Evolutionary conservation across 2,113 vertebrate genomes (phyloP).

Genomic region (Megaceryle maxima): DNA sequence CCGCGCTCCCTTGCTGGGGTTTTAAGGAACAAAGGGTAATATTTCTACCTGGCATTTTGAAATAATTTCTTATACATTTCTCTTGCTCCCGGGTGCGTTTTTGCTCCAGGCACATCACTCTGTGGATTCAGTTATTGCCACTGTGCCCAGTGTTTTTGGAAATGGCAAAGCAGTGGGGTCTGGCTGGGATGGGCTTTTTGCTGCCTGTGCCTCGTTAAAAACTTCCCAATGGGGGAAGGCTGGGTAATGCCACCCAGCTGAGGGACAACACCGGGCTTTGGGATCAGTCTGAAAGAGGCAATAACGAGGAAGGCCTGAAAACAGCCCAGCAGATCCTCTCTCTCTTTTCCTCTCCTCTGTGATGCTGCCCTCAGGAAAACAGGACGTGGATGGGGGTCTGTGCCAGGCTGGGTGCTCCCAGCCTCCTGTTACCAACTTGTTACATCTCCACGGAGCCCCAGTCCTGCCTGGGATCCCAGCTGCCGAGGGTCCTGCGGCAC

Average conservation of each 20-base stretch:
- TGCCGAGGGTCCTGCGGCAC: neutral
- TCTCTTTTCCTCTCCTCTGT: neutral
- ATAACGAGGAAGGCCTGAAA: neutral
- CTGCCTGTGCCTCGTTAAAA: neutral
- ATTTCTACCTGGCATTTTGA: neutral
- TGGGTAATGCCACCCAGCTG: neutral
- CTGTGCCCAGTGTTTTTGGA: neutral
- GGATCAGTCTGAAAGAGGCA: neutral
- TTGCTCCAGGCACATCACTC: neutral
- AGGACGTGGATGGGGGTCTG: neutral
- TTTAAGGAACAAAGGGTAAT: neutral
- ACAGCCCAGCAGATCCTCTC: neutral
- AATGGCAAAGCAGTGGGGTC: neutral
- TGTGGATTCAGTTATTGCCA: neutral
- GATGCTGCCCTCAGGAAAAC: neutral
- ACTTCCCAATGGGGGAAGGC: neutral
- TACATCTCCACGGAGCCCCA: fast-evolving
- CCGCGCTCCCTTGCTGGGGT: fast-evolving
- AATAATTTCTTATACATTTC: neutral
- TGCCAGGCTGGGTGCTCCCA: fast-evolving
- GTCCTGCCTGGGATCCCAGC: neutral
- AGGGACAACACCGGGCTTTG: neutral
- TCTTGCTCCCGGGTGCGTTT: neutral
- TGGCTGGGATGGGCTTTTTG: neutral
- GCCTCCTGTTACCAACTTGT: fast-evolving